A percentile compares a stretch with the other conserved stretches of the same genome.
Conservation (phyloP, 2,797 vertebrate genomes). For the Xiphorhynchus erythropygius region DNA sequence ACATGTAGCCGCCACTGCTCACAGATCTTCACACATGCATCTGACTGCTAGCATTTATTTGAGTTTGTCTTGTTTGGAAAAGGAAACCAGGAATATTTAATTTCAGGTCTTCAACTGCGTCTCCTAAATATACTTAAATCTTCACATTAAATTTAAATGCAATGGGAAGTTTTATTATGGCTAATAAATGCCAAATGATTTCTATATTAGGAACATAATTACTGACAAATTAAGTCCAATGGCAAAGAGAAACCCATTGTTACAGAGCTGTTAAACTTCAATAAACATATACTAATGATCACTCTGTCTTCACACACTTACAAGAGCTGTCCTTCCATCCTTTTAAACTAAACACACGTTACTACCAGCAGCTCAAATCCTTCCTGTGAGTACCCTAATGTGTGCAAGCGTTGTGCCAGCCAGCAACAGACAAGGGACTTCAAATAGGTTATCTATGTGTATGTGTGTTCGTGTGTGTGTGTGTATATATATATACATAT, state of each 20-base stretch:
- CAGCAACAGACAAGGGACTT: background rate
- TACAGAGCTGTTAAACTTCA: slow-evolving; percentile 18
- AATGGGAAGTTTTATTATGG: slow-evolving; percentile 40
- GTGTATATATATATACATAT: background rate
- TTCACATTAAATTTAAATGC: slow-evolving; percentile 25
- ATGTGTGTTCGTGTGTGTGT: rapidly evolving
- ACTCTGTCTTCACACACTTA: background rate
- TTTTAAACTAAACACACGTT: background rate
- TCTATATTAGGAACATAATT: slow-evolving; percentile 53
- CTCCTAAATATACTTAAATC: slow-evolving; percentile 28
- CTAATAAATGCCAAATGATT: slow-evolving; percentile 54
- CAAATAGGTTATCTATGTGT: background rate
- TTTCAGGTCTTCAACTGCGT: background rate
- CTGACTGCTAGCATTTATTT: background rate
- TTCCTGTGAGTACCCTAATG: background rate
- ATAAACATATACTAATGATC: slow-evolving; percentile 9
- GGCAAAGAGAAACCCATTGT: slow-evolving; percentile 31
- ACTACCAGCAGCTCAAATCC: background rate
- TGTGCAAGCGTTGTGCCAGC: background rate
- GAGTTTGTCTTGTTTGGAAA: slow-evolving; percentile 10
- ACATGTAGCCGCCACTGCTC: background rate
- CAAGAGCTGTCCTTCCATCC: background rate
- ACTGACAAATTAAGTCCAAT: slow-evolving; percentile 3
- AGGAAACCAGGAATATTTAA: slow-evolving; percentile 37
- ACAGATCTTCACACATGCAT: background rate